Base-by-base conservation (phyloP, 2,113 vertebrate species). In the Galemys pyrenaicus region DNA sequence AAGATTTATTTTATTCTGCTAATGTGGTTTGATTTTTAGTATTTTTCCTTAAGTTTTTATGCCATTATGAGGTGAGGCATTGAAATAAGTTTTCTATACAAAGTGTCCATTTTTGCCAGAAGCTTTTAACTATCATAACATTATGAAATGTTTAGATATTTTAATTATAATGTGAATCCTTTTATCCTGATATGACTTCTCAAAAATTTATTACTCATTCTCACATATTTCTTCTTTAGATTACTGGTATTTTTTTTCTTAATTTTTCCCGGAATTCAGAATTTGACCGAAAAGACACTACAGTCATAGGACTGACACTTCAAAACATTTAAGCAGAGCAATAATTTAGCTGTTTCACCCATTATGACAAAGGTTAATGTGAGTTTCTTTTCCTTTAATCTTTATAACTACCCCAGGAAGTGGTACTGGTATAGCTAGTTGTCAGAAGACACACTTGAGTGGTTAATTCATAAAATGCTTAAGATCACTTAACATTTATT, bases 311-410 rank as follows among this genome's bases (percentile, higher is more conserved):
- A 87, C 1, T 46, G n/a, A 78, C 30, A 87, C 74, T 41, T 92
- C 37, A 62, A 95, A 94, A 82, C 62, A 87, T 37, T 89, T 56
- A 89, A 82, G 87, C 22, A 92, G 26, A 71, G 64, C 19, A 90
- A 54, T 28, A 70, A 44, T 75, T 78, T 68, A 67, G 10, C 15
- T 90, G 46, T 67, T 95, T 91, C 41, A 87, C 24, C n/a, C n/a
- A n/a, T n/a, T n/a, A n/a, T n/a, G n/a, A n/a, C n/a, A n/a, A n/a
- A n/a, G n/a, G n/a, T n/a, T n/a, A n/a, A n/a, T n/a, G n/a, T n/a
- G n/a, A n/a, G n/a, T 16, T 58, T 11, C 30, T 91, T 93, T 93
- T 87, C 56, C 73, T n/a, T 62, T 26, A 73, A 83, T 78, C 37
- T 54, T 78, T 92, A 73, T 3, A 73, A 41, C 73, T 39, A 88